Percentiles rank a stretch among this genome's conserved stretches.
phyloP scores from a whole-genome alignment of 2,888 invertebrate genomes.

The Baccha elongata region DNA sequence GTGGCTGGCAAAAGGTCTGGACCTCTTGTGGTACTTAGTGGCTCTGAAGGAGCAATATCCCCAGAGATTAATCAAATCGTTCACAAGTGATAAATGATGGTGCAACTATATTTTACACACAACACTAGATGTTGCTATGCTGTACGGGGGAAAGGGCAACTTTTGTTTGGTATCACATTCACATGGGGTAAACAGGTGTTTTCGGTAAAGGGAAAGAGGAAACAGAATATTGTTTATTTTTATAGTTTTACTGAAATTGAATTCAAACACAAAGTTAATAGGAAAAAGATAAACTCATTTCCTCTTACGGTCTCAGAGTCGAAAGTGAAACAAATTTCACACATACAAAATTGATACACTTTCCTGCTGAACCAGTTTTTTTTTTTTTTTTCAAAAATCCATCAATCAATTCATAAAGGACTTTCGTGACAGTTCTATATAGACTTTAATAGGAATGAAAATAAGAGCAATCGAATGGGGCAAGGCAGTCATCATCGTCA shows the following conservation, averaged over 20 bases:
- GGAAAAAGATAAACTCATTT: constrained; percentile 24
- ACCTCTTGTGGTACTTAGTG: constrained; percentile 68
- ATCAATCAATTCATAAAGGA: constrained; percentile 72
- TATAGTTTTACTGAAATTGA: constrained; percentile 24
- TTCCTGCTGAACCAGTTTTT: constrained; percentile 48
- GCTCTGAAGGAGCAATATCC: constrained; percentile 72
- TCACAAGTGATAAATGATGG: constrained; percentile 73
- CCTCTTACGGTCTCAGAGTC: constrained; percentile 6
- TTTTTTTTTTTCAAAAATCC: constrained; percentile 35
- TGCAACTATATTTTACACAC: constrained; percentile 45
- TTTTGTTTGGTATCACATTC: constrained; percentile 45
- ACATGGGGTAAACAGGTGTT: constrained; percentile 69
- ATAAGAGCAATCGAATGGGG: constrained; percentile 55
- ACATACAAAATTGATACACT: constrained; percentile 14
- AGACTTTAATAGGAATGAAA: constrained; percentile 57
- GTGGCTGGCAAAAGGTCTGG: constrained; percentile 64
- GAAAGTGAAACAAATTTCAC: constrained; percentile 14
- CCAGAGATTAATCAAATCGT: constrained; percentile 72
- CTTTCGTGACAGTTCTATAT: constrained; percentile 66
- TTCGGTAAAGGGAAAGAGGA: constrained; percentile 1
- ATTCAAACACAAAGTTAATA: constrained; percentile 21
- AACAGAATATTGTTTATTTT: constrained; percentile 38
- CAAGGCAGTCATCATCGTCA: constrained; percentile 7
- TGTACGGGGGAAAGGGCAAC: background rate
- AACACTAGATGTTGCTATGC: constrained; percentile 22